A percentile compares a stretch with the other conserved stretches of the same genome.
Evolutionary conservation across 2,888 invertebrate genomes (phyloP).

Genomic region (Hydraecia micacea): DNA sequence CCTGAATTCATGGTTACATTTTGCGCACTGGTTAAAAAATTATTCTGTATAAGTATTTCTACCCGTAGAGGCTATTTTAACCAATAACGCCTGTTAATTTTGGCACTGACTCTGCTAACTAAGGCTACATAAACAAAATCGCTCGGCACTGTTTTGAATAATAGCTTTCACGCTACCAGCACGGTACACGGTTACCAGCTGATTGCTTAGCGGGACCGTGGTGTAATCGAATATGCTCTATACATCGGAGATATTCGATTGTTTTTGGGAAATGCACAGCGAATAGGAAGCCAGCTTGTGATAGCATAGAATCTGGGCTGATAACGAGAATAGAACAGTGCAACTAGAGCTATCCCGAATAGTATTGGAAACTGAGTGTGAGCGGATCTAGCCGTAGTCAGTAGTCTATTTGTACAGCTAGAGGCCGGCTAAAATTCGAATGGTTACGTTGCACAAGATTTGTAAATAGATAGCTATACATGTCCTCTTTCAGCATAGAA

Average conservation of each 20-base stretch:
- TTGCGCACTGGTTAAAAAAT: too few relatives aligned
- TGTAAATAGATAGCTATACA: background rate
- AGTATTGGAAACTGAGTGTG: background rate
- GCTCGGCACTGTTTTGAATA: constrained; percentile 35
- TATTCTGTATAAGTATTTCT: too few relatives aligned
- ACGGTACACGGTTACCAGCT: constrained; percentile 8
- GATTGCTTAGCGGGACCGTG: constrained; percentile 23
- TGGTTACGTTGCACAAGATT: constrained; percentile 8
- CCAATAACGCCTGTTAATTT: background rate
- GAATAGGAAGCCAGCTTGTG: background rate
- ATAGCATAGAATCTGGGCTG: background rate
- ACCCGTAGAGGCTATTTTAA: background rate
- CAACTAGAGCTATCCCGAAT: background rate
- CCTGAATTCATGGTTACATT: too few relatives aligned
- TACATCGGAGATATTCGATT: constrained; percentile 3
- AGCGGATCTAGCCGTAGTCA: background rate
- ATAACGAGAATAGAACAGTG: constrained; percentile 5
- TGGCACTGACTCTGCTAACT: constrained; percentile 8
- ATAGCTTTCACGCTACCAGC: constrained; percentile 21
- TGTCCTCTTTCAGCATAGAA: background rate
- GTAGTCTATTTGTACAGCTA: background rate
- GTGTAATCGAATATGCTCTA: background rate
- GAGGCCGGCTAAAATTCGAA: background rate
- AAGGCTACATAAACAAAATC: constrained; percentile 19
- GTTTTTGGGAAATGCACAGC: background rate